phyloP scores from a whole-genome alignment of 2,113 vertebrate species.

The Scalopus aquaticus region DNA sequence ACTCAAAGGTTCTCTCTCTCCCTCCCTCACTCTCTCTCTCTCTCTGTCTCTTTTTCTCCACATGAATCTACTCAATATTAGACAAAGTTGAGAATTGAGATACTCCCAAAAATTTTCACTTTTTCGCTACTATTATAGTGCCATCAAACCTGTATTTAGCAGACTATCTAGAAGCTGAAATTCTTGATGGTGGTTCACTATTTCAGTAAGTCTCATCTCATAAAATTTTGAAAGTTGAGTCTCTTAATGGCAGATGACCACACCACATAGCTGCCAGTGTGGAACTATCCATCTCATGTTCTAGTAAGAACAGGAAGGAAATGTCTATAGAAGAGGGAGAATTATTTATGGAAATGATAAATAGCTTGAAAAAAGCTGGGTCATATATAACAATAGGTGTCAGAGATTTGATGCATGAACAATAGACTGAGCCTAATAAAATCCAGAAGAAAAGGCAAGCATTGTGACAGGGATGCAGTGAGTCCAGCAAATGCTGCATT shows the following conservation, averaged over 20 bases:
- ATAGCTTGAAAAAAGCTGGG: conserved; percentile 66
- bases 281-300: conserved; percentile 33
- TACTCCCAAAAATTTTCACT: not conserved
- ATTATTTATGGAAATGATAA: conserved; percentile 72
- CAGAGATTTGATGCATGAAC: conserved; percentile 58
- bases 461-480: not conserved
- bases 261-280: conserved; percentile 54
- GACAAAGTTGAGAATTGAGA: not conserved
- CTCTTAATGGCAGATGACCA: conserved; percentile 47
- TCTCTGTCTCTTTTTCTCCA: too few species aligned
- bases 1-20: not conserved
- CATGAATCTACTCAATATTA: too few species aligned
- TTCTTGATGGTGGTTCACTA: not conserved
- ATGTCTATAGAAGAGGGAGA: conserved; percentile 45
- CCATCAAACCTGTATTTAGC: not conserved
- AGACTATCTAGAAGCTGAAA: not conserved
- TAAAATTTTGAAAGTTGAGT: conserved; percentile 50
- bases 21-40: too few species aligned
- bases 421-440: conserved; percentile 59
- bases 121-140: not conserved
- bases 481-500: not conserved
- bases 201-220: not conserved
- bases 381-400: conserved; percentile 69
- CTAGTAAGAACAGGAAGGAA: conserved; percentile 65
- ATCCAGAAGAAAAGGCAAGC: not conserved